Base-by-base conservation (phyloP, 2,888 invertebrate species). In the Volucella zonaria region DNA sequence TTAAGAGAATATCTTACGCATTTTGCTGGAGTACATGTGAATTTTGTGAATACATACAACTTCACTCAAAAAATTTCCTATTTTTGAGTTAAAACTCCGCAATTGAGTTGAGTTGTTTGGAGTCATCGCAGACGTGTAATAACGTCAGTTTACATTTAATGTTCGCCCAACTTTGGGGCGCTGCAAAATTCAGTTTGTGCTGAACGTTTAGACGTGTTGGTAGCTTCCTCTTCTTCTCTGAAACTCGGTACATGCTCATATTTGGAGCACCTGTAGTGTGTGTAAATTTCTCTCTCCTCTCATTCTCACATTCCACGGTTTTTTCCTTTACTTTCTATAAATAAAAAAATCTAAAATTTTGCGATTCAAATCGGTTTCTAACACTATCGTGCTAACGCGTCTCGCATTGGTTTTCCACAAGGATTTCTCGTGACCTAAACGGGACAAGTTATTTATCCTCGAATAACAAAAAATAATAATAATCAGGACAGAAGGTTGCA, bases 151-250 rank as follows among this genome's bases (percentile, higher is more conserved):
- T 70, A 58, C 40, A 45, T 68, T 45, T 78, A 68, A 10, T 52
- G 73, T 70, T 78, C 52, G 68, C 73, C 31, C 78, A 82, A 82
- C 23, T 54, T 73, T 58, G 23, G 12, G 42, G 51, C 31, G 31
- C 56, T 47, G n/a, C 10, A 42, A 64, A 68, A 59, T 71, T 83
- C 56, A 83, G 83, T 83, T 79, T 66, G 83, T 75, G 79, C 61
- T 83, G 71, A 59, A 83, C 83, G 54, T 79, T 71, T 79, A 61
- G 79, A 23, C 75, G 83, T 71, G 75, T 83, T 79, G 74, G 79
- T 66, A 76, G 70, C 43, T 71, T 79, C n/a, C 61, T 62, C 54
- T 71, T 58, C 47, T 79, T 47, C 10, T n/a, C 11, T 23, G 43
- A 8, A 38, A 70, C 52, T 64, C 73, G 78, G 45, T 61, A 71